phyloP scores from a whole-genome alignment of 64 coral and sea anemone genomes.

The Montipora efflorescens region DNA sequence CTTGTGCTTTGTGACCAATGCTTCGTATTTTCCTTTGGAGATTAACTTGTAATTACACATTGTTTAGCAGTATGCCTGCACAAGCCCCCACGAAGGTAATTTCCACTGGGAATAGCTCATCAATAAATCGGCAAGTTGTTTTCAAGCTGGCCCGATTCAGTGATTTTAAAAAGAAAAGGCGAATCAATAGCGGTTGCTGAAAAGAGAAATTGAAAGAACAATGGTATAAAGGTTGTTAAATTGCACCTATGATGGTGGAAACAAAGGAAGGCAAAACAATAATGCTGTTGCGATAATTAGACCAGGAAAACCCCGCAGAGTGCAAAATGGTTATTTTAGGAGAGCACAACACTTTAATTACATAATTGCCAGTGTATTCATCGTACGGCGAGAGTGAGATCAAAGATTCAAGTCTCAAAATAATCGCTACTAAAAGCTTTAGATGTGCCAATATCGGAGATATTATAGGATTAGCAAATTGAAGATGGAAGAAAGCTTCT shows the following conservation, averaged over 20 bases:
- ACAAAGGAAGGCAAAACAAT: constrained; percentile 23
- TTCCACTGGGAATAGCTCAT: constrained; percentile 48
- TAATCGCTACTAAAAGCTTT: background rate
- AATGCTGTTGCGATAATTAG: constrained; percentile 11
- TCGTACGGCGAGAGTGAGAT: background rate
- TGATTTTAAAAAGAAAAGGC: background rate
- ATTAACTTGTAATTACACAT: constrained; percentile 42
- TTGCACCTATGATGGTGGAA: background rate
- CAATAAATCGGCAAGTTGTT: constrained; percentile 21
- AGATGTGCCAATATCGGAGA: constrained; percentile 4
- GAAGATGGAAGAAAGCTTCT: background rate
- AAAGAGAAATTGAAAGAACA: constrained; percentile 26
- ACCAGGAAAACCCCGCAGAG: constrained; percentile 50
- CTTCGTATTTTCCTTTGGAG: background rate
- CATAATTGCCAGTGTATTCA: constrained; percentile 1
- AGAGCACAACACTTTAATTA: constrained; percentile 23
- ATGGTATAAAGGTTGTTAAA: constrained; percentile 2
- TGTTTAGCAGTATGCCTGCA: constrained; percentile 45
- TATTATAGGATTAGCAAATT: background rate
- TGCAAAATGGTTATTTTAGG: background rate
- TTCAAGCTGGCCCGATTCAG: constrained; percentile 29
- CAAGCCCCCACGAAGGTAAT: constrained; percentile 59
- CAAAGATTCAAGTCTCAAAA: background rate
- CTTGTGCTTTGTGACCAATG: background rate
- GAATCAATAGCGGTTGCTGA: background rate